phyloP scores from a whole-genome alignment of 2,888 invertebrate species.

The Acanthosoma haemorrhoidale region DNA sequence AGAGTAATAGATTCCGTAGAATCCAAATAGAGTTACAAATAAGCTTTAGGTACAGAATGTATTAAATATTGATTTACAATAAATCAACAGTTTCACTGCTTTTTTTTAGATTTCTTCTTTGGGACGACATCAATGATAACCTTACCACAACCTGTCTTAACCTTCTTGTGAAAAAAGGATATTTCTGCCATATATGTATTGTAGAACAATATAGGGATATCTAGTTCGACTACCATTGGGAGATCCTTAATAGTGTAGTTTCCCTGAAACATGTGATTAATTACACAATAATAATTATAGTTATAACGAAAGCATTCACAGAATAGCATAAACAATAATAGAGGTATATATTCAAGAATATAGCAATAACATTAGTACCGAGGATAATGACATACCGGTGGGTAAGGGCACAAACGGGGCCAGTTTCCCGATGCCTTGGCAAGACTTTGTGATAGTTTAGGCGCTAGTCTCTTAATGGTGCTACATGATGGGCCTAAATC shows the following conservation, averaged over 20 bases:
- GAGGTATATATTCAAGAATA: too few species aligned
- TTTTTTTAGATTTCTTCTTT: neutral
- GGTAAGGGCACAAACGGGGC: neutral
- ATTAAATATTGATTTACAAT: too few species aligned
- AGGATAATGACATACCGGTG: conserved; percentile 13
- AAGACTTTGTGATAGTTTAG: neutral
- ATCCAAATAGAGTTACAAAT: too few species aligned
- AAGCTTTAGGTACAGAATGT: too few species aligned
- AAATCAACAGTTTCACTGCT: too few species aligned
- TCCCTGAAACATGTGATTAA: neutral
- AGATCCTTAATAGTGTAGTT: neutral
- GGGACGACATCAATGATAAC: neutral
- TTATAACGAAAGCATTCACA: too few species aligned
- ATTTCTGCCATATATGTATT: conserved; percentile 6
- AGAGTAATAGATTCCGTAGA: too few species aligned
- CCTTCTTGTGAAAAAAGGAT: neutral
- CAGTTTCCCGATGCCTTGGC: neutral
- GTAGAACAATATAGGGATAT: neutral
- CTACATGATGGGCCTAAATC: neutral
- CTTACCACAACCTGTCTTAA: neutral
- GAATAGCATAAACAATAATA: too few species aligned
- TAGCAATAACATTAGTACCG: too few species aligned
- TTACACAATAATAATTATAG: too few species aligned
- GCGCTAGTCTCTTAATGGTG: neutral
- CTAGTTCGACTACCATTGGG: neutral